These are phyloP conservation scores for Andrena bucephala DNA, from an alignment of 2,888 invertebrate genomes.

Conservation along the genomic window DNA sequence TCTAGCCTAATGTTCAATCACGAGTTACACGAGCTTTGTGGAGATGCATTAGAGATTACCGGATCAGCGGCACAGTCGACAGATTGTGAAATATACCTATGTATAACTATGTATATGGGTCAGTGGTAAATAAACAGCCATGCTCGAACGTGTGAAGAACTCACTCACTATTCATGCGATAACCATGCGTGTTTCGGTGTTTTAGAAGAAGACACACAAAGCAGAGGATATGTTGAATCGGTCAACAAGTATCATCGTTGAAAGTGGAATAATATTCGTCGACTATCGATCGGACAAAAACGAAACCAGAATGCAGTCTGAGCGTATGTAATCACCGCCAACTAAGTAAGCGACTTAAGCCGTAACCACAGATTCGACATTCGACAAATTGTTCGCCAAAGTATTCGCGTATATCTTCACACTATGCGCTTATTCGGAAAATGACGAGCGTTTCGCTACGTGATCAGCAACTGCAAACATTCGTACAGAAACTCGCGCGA, in stretches of 20 bases:
- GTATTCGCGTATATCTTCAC: too few relatives aligned
- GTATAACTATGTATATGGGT: conserved; percentile 22
- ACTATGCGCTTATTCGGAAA: too few relatives aligned
- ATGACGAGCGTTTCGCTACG: too few relatives aligned
- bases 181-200: conserved; percentile 22
- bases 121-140: conserved; percentile 37
- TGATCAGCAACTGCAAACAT: too few relatives aligned
- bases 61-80: conserved; percentile 12
- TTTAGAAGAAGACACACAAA: neutral
- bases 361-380: too few relatives aligned
- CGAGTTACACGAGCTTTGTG: neutral
- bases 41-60: conserved; percentile 18
- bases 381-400: too few relatives aligned
- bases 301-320: neutral
- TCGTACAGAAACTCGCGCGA: too few relatives aligned
- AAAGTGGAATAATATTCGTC: neutral
- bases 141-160: conserved; percentile 20
- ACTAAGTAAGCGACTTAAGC: too few relatives aligned
- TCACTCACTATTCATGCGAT: neutral
- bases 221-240: neutral
- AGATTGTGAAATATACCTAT: conserved; percentile 18
- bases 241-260: neutral
- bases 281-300: conserved; percentile 12
- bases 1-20: neutral
- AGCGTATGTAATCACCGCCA: neutral